Evolutionary conservation across 2,888 invertebrate genomes (phyloP).

Genomic region (Molanna angustata): DNA sequence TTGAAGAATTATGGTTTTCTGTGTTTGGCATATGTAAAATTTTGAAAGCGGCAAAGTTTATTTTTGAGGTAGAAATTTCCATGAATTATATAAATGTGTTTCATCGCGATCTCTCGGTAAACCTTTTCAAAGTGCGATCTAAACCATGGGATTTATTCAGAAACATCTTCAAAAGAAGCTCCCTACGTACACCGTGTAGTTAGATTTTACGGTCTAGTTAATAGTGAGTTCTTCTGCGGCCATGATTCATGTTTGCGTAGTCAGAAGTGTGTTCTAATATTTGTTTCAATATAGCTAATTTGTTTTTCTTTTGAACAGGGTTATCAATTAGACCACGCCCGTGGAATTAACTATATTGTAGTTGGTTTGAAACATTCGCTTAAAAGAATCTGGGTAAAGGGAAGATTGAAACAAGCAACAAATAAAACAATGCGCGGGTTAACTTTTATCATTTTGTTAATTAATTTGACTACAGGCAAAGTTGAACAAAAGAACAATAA

Average conservation of each 20-base stretch:
- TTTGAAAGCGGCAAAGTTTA: too few relatives aligned
- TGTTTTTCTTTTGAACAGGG: slow-evolving; percentile 28
- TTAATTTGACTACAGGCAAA: too few relatives aligned
- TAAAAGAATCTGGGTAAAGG: too few relatives aligned
- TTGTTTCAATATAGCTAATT: slow-evolving; percentile 19
- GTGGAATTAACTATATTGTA: too few relatives aligned
- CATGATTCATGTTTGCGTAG: background rate
- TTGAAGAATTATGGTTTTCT: too few relatives aligned
- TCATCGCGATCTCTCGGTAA: background rate
- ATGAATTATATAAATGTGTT: background rate
- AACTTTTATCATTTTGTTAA: too few relatives aligned
- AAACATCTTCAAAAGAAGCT: slow-evolving; percentile 11
- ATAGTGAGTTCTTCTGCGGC: slow-evolving; percentile 14
- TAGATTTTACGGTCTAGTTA: slow-evolving; percentile 19
- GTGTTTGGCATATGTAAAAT: too few relatives aligned
- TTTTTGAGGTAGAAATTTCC: background rate
- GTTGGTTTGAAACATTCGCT: too few relatives aligned
- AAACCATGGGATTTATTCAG: slow-evolving; percentile 15
- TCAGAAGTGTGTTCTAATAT: slow-evolving; percentile 13
- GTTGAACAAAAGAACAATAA: too few relatives aligned
- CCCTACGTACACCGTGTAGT: slow-evolving; percentile 1
- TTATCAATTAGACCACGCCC: slow-evolving; percentile 30
- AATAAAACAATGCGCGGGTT: too few relatives aligned
- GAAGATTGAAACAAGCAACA: too few relatives aligned
- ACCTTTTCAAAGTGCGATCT: slow-evolving; percentile 8